Conservation (phyloP, 2,797 vertebrate genomes). For the Acanthornis magna region DNA sequence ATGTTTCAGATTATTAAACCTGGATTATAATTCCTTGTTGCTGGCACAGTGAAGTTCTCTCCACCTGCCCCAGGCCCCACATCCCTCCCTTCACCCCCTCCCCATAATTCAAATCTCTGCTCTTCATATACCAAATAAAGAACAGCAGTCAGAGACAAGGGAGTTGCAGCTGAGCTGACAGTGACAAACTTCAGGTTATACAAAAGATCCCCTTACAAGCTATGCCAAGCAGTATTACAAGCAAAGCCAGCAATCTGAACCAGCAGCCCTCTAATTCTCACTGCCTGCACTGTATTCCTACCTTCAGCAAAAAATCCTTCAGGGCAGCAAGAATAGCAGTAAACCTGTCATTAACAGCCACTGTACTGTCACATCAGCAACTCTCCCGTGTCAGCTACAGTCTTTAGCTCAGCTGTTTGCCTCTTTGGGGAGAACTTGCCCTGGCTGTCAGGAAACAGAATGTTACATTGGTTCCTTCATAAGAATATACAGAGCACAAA, state of each 20-base stretch:
- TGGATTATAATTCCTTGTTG: constrained; percentile 1
- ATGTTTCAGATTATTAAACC: constrained; percentile 6
- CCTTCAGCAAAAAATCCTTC: constrained; percentile 60
- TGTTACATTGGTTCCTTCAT: background rate
- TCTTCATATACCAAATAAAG: background rate
- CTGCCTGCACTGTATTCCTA: background rate
- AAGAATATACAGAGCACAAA: constrained; percentile 43
- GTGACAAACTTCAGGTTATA: constrained; percentile 57
- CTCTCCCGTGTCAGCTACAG: constrained; percentile 39
- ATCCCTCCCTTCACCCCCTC: fast-evolving
- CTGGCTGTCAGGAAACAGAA: constrained; percentile 47
- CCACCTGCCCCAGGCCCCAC: background rate
- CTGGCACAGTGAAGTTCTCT: background rate
- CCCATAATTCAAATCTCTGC: background rate
- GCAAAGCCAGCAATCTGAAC: constrained; percentile 44
- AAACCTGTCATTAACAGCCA: constrained; percentile 63
- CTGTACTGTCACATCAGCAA: constrained; percentile 44
- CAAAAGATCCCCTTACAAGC: constrained; percentile 45
- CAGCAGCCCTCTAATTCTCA: constrained; percentile 17
- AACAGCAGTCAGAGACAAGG: background rate
- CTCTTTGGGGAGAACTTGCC: constrained; percentile 45
- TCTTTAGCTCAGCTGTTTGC: constrained; percentile 55
- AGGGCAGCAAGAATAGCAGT: constrained; percentile 58
- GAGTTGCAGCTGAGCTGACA: constrained; percentile 42
- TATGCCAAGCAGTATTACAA: constrained; percentile 22